These are phyloP conservation scores for Collichthys lucidus DNA, from an alignment of 2,113 vertebrate genomes.

Conservation along the genomic window DNA sequence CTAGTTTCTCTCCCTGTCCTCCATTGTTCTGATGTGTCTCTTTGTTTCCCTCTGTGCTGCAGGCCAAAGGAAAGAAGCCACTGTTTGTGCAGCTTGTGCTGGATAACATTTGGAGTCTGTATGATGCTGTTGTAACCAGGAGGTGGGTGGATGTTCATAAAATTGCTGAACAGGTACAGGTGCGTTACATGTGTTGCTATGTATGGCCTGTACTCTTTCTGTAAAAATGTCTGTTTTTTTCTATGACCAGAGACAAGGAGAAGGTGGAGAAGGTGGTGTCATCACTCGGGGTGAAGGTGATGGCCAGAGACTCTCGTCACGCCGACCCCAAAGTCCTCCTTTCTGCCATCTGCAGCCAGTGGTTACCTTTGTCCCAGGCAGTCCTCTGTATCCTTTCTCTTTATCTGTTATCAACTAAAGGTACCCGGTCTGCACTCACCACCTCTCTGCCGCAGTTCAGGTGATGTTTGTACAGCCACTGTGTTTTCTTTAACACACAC, in stretches of 20 bases:
- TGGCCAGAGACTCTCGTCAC: conserved; percentile 89
- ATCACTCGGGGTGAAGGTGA: conserved; percentile 90
- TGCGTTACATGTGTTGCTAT: background rate
- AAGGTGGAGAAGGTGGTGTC: conserved; percentile 94
- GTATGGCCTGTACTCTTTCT: background rate
- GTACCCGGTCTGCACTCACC: rapidly evolving
- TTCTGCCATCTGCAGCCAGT: conserved; percentile 94
- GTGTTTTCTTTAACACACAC: conserved; percentile 45
- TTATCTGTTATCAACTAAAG: background rate
- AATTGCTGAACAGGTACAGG: background rate
- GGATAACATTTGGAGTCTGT: conserved; percentile 98
- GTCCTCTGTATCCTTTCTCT: conserved; percentile 92
- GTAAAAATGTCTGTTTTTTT: background rate
- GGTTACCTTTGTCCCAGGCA: conserved; percentile 93
- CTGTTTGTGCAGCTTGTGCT: conserved; percentile 97
- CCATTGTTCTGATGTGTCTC: background rate
- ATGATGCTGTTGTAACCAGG: conserved; percentile 92
- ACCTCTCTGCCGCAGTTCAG: background rate
- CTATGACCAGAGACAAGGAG: conserved; percentile 89
- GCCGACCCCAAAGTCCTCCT: conserved; percentile 94
- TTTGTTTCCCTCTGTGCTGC: conserved; percentile 50
- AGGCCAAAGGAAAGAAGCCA: conserved; percentile 97
- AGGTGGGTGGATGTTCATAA: conserved; percentile 80
- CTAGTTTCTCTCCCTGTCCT: background rate
- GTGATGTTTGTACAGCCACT: background rate